A percentile compares a stretch with the other conserved stretches of the same genome.
Conservation (phyloP, 2,888 invertebrate genomes). For the Aphodius sticticus region DNA sequence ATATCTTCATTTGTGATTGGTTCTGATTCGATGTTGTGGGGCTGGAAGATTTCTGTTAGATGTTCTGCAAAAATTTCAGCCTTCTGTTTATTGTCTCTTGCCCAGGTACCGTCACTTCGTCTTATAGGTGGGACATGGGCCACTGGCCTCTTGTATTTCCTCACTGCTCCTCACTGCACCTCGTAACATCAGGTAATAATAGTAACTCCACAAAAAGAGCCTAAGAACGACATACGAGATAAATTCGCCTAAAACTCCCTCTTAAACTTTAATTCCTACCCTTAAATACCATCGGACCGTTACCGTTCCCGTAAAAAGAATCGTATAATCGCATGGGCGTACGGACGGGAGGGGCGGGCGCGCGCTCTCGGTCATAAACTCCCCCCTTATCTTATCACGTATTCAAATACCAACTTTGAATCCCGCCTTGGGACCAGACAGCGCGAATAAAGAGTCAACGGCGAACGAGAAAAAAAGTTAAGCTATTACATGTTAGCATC, state of each 20-base stretch:
- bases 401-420: conserved; percentile 48
- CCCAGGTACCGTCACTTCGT: no score
- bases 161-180: no score
- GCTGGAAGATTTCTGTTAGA: no score
- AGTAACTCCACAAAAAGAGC: not conserved
- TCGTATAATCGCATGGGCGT: conserved; percentile 5
- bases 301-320: conserved; percentile 4
- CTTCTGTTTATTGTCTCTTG: no score
- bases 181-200: no score
- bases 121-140: no score
- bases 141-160: no score
- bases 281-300: conserved; percentile 4
- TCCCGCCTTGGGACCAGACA: conserved; percentile 40
- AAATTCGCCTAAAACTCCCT: not conserved
- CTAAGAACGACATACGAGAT: not conserved
- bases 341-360: not conserved
- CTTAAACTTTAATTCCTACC: conserved; percentile 4
- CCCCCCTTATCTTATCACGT: conserved; percentile 49
- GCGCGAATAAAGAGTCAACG: conserved; percentile 33
- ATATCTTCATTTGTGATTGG: no score
- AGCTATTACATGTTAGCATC: conserved; percentile 48
- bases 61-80: no score
- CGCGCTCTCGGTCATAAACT: conserved; percentile 32
- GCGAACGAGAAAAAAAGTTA: conserved; percentile 43
- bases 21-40: no score